Conservation (phyloP, 2,888 invertebrate species). For the Globia sparganii region DNA sequence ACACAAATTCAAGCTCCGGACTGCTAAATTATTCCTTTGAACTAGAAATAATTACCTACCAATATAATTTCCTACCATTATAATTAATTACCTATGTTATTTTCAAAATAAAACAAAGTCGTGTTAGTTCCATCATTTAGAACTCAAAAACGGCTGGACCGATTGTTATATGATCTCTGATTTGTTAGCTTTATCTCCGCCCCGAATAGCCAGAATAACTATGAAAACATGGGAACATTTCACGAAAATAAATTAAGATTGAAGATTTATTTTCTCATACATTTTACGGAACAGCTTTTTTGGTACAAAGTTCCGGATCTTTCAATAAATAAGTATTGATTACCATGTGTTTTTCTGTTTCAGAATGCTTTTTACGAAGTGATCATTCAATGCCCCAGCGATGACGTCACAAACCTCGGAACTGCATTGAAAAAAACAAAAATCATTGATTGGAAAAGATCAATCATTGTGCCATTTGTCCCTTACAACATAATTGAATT, state of each 20-base stretch:
- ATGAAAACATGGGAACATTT: too few species aligned
- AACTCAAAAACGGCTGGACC: not conserved
- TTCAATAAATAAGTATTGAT: too few species aligned
- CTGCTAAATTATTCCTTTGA: not conserved
- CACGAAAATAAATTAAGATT: too few species aligned
- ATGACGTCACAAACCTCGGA: slow-evolving; percentile 73
- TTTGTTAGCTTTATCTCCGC: not conserved
- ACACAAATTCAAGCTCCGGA: too few species aligned
- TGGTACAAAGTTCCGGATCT: too few species aligned
- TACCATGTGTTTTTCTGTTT: slow-evolving; percentile 35
- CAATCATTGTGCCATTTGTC: slow-evolving; percentile 68
- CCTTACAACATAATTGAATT: slow-evolving; percentile 69
- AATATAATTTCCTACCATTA: too few species aligned
- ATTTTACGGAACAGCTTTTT: too few species aligned
- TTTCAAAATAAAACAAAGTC: not conserved
- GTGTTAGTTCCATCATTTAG: not conserved
- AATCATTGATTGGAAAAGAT: slow-evolving; percentile 74
- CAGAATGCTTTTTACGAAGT: slow-evolving; percentile 76
- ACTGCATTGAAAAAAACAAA: slow-evolving; percentile 74
- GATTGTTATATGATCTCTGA: not conserved
- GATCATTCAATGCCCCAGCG: slow-evolving; percentile 73
- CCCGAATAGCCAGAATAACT: not conserved
- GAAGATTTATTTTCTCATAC: too few species aligned
- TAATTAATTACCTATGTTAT: not conserved
- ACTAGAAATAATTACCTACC: too few species aligned